Conservation (phyloP, 2,888 invertebrate species). For the Toxonevra muliebris region DNA sequence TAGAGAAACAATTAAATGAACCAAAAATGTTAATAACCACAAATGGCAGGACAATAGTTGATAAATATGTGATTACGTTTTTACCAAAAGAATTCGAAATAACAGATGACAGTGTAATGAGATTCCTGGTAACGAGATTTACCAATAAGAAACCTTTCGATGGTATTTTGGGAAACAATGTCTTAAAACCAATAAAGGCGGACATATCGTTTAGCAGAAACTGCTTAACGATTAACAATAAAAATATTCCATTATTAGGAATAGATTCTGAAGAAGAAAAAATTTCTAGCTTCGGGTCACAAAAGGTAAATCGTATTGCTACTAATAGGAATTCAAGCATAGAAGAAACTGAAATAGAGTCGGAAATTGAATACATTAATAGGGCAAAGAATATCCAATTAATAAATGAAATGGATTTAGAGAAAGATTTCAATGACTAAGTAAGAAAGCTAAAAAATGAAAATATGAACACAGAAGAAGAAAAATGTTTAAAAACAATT, state of each 20-base stretch:
- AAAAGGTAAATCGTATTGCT: too few species aligned
- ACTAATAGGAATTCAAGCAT: too few species aligned
- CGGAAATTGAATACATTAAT: too few species aligned
- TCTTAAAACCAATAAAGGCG: not conserved
- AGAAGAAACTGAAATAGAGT: too few species aligned
- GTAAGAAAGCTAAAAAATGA: too few species aligned
- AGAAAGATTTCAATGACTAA: too few species aligned
- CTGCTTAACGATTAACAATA: conserved; percentile 15
- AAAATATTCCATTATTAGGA: too few species aligned
- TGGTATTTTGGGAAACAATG: not conserved
- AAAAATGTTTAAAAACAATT: conserved; percentile 12
- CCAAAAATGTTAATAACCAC: not conserved
- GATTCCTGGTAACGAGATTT: not conserved
- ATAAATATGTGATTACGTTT: not conserved
- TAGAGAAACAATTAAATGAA: not conserved
- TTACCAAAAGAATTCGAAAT: not conserved
- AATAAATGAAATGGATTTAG: too few species aligned
- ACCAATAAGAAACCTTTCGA: not conserved
- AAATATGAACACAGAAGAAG: conserved; percentile 22
- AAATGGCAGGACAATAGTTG: not conserved
- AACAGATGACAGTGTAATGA: not conserved
- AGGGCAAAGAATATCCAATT: too few species aligned
- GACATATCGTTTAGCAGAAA: not conserved
- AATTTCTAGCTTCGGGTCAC: too few species aligned
- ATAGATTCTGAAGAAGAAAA: too few species aligned